Percentiles rank a stretch among this genome's conserved stretches.
These are phyloP conservation scores for Seira musarum DNA, from an alignment of 2,888 invertebrate genomes.

Conservation along the genomic window DNA sequence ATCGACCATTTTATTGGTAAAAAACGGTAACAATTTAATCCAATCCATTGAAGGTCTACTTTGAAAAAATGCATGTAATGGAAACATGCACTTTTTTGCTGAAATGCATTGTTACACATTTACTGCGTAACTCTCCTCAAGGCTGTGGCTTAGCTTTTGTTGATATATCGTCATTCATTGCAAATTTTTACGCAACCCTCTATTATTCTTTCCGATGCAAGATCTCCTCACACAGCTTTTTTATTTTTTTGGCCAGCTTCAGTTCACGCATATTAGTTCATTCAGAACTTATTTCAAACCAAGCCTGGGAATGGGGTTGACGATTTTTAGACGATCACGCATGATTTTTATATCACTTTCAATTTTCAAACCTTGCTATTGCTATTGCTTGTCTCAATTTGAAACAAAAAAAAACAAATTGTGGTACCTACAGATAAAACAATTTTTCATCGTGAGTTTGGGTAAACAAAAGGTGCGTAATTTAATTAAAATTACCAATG, in stretches of 20 bases:
- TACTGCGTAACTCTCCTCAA: slow-evolving; percentile 46
- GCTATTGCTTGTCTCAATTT: neutral
- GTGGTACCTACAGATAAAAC: too few species aligned
- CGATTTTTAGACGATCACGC: slow-evolving; percentile 54
- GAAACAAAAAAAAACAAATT: slow-evolving; percentile 26
- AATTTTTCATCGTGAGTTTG: neutral
- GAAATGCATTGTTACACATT: slow-evolving; percentile 30
- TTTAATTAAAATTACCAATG: slow-evolving; percentile 34
- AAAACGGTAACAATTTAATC: neutral
- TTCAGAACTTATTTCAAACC: too few species aligned
- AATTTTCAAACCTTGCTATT: slow-evolving; percentile 32
- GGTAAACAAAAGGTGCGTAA: slow-evolving; percentile 29
- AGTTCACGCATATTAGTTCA: neutral
- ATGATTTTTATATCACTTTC: slow-evolving; percentile 54
- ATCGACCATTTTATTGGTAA: slow-evolving; percentile 52
- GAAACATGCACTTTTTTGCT: slow-evolving; percentile 42
- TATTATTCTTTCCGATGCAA: slow-evolving; percentile 1
- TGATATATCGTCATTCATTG: neutral
- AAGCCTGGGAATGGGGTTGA: slow-evolving; percentile 54
- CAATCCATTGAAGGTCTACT: neutral
- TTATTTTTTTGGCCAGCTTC: slow-evolving; percentile 10
- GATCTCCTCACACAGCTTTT: slow-evolving; percentile 35
- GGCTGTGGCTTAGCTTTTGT: slow-evolving; percentile 24
- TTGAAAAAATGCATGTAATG: slow-evolving; percentile 34
- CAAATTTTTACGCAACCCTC: slow-evolving; percentile 44